These are phyloP conservation scores for Limnothrissa miodon DNA, from an alignment of 2,113 vertebrate genomes.

Conservation along the genomic window DNA sequence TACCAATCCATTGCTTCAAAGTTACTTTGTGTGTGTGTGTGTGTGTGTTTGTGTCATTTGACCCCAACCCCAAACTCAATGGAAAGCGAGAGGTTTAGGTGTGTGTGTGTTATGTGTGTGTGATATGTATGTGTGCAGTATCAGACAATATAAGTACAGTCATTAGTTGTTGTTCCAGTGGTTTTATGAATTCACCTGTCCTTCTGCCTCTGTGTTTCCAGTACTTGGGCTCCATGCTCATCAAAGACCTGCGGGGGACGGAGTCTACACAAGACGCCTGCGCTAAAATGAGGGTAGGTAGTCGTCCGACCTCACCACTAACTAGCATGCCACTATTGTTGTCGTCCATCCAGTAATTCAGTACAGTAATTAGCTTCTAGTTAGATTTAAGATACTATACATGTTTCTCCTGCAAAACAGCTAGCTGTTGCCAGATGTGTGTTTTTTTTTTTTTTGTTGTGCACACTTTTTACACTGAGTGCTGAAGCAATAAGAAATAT, in stretches of 20 bases:
- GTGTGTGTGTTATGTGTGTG: too few relatives aligned
- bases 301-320: not conserved
- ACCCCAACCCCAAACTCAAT: too few relatives aligned
- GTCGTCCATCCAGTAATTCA: not conserved
- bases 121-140: too few relatives aligned
- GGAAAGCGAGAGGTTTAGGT: too few relatives aligned
- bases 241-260: constrained; percentile 96
- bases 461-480: not conserved
- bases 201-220: constrained; percentile 51
- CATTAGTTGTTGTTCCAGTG: not conserved
- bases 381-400: too few relatives aligned
- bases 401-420: not conserved
- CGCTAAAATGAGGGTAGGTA: constrained; percentile 97
- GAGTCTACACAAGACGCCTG: constrained; percentile 98
- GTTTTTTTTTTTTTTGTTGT: not conserved
- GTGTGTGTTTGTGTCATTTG: too few relatives aligned
- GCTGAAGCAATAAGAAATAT: not conserved
- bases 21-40: not conserved
- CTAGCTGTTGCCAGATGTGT: not conserved
- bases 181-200: not conserved
- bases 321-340: not conserved
- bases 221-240: constrained; percentile 99
- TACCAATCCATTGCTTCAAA: not conserved
- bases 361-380: not conserved
- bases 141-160: too few relatives aligned